phyloP scores from a whole-genome alignment of 2,797 vertebrate species.

The Masticophis lateralis region DNA sequence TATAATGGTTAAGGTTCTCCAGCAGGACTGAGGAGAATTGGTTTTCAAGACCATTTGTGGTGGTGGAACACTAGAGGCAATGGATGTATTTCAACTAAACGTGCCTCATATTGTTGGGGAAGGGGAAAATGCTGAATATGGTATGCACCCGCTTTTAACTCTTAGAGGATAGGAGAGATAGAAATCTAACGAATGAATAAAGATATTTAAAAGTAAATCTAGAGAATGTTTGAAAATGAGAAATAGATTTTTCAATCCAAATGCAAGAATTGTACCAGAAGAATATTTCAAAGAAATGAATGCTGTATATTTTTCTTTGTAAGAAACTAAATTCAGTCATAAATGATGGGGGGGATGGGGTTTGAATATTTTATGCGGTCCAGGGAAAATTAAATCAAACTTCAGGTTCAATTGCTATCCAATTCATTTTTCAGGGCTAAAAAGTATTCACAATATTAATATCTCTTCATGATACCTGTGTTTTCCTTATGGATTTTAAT shows the following conservation, averaged over 20 bases:
- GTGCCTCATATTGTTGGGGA: background rate
- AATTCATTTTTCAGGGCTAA: background rate
- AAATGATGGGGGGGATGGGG: background rate
- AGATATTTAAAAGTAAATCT: background rate
- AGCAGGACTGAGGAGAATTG: background rate
- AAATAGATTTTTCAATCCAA: background rate
- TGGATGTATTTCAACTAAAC: background rate
- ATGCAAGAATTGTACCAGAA: background rate
- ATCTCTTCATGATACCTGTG: accelerated
- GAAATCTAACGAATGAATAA: background rate
- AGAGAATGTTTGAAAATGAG: background rate
- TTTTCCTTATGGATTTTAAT: background rate
- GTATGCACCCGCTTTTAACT: background rate
- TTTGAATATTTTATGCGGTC: background rate
- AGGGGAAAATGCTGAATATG: background rate
- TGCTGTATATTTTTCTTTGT: background rate
- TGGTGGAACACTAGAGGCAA: background rate
- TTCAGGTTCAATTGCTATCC: background rate
- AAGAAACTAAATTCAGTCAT: background rate
- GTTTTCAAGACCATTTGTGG: background rate
- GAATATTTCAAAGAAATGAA: background rate
- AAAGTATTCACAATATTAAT: background rate
- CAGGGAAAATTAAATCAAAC: background rate
- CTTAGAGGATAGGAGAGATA: background rate
- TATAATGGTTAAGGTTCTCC: background rate